Evolutionary conservation across 1,140 invertebrate genomes (phyloP).

Genomic region (Anoplophora glabripennis): DNA sequence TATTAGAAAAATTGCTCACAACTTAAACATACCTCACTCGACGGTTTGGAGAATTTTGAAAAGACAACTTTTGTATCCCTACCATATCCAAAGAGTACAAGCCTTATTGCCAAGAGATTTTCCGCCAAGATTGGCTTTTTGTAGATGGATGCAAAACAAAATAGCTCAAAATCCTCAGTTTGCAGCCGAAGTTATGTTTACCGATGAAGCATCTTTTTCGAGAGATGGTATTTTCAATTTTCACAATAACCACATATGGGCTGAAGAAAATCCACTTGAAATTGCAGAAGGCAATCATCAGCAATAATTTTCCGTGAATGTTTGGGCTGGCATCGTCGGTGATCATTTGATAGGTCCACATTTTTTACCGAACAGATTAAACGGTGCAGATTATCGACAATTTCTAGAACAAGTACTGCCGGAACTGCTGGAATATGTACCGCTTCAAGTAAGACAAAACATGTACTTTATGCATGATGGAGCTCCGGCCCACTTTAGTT

Average conservation of each 20-base stretch:
- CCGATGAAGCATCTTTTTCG: constrained; percentile 1
- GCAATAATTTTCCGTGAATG: not conserved
- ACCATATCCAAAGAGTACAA: constrained; percentile 20
- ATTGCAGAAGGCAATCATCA: constrained; percentile 3
- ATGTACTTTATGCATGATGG: constrained; percentile 19
- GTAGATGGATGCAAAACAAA: constrained; percentile 2
- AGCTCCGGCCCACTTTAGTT: constrained; percentile 11
- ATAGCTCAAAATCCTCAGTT: no score
- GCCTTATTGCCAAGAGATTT: constrained; percentile 12
- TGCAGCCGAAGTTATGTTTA: not conserved
- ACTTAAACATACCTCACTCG: no score
- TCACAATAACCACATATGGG: constrained; percentile 4
- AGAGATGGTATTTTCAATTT: not conserved
- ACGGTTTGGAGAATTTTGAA: constrained; percentile 10
- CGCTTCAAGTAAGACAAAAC: not conserved
- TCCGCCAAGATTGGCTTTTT: constrained; percentile 9
- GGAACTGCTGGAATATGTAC: constrained; percentile 7
- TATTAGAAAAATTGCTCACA: no score
- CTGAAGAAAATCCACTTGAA: constrained; percentile 5
- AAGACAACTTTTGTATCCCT: constrained; percentile 16
- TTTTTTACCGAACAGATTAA: not conserved
- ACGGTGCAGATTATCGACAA: constrained; percentile 3
- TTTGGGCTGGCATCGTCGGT: constrained; percentile 7
- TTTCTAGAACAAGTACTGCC: constrained; percentile 1
- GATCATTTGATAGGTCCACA: constrained; percentile 6